Percentiles rank a stretch among this genome's conserved stretches.
phyloP scores from a whole-genome alignment of 1,140 invertebrate genomes.

The Zaprionus africanus region DNA sequence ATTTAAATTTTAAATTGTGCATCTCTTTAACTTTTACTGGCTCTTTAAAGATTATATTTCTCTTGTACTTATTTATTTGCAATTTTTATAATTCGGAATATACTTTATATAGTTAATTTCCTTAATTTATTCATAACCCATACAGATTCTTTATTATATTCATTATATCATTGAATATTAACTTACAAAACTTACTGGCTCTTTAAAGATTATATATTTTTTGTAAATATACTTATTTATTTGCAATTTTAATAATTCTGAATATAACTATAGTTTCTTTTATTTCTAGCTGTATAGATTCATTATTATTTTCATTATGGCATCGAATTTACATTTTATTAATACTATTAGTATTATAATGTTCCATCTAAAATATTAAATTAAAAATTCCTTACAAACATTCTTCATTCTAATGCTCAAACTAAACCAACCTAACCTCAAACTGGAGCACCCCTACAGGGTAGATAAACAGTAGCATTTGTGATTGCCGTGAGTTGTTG shows the following conservation, averaged over 20 bases:
- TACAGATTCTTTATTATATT: background rate
- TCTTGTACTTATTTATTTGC: too few relatives aligned
- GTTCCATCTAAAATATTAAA: background rate
- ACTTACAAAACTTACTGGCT: too few relatives aligned
- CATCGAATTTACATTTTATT: too few relatives aligned
- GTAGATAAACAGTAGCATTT: constrained; percentile 57
- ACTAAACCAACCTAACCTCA: background rate
- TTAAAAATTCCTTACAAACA: background rate
- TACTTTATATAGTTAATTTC: background rate
- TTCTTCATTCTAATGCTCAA: background rate
- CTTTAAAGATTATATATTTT: too few relatives aligned
- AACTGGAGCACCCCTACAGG: background rate
- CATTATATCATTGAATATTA: background rate
- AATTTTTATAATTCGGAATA: background rate
- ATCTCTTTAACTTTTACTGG: background rate
- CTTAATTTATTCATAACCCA: too few relatives aligned
- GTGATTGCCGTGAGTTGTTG: constrained; percentile 52
- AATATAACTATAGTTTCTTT: background rate
- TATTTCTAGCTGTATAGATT: background rate
- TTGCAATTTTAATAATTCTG: too few relatives aligned
- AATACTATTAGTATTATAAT: too few relatives aligned
- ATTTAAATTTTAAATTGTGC: too few relatives aligned
- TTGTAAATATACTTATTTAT: too few relatives aligned
- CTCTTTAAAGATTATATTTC: background rate
- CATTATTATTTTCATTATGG: background rate